Percentiles rank a stretch among this genome's conserved stretches.
Conservation (phyloP, 1,140 invertebrate species). For the Cydia amplana region DNA sequence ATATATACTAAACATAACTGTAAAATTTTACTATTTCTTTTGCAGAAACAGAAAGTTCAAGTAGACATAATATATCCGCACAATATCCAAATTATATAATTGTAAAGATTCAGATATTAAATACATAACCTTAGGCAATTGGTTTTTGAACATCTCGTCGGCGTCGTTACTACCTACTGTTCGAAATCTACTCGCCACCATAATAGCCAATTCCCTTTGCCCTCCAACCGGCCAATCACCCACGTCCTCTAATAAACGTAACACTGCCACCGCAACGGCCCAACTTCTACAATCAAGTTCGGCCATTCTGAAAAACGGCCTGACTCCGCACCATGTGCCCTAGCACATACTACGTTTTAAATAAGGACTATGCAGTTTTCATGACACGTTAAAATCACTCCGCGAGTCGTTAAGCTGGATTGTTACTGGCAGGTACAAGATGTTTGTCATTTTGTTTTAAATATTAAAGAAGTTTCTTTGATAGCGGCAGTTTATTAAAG, state of each 20-base stretch:
- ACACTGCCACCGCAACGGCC: conserved; percentile 39
- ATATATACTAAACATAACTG: no score
- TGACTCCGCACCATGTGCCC: not conserved
- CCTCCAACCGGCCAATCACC: conserved; percentile 38
- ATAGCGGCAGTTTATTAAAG: not conserved
- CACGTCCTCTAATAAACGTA: conserved; percentile 42
- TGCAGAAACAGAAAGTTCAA: no score
- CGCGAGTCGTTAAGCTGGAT: conserved; percentile 37
- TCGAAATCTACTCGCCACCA: not conserved
- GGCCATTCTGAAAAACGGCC: not conserved
- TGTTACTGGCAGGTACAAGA: conserved; percentile 39
- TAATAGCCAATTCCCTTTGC: not conserved
- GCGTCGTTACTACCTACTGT: not conserved
- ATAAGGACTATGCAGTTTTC: conserved; percentile 34
- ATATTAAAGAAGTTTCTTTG: conserved; percentile 6
- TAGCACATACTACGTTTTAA: not conserved
- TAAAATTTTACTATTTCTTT: no score
- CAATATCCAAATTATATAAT: no score
- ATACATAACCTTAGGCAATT: no score
- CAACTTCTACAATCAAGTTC: conserved; percentile 40
- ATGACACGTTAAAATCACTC: conserved; percentile 40
- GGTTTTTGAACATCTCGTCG: no score
- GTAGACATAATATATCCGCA: no score
- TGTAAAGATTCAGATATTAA: no score
- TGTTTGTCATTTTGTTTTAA: conserved; percentile 12